phyloP scores from a whole-genome alignment of 2,797 vertebrate genomes.

The Prunella strophiata region DNA sequence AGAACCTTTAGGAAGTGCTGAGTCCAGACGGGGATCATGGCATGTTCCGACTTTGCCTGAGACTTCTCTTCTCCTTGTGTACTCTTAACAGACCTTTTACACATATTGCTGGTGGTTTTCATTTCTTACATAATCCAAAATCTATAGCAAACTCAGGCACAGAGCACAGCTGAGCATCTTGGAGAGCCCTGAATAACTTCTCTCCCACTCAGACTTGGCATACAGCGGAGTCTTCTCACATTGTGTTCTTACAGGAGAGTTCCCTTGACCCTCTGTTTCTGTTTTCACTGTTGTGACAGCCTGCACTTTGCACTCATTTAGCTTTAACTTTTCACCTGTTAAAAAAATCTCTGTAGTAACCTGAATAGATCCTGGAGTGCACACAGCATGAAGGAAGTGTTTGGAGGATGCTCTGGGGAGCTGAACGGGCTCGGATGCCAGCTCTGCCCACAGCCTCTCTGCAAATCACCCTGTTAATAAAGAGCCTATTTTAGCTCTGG shows the following conservation, averaged over 20 bases:
- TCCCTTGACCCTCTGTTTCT: conserved; percentile 12
- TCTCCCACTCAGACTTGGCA: conserved; percentile 29
- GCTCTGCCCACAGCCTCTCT: conserved; percentile 48
- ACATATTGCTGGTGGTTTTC: not conserved
- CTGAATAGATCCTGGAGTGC: not conserved
- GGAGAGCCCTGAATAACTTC: not conserved
- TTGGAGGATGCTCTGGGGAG: conserved; percentile 39
- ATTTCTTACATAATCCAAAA: not conserved
- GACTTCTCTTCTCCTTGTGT: not conserved
- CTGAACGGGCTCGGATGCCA: not conserved
- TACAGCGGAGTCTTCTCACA: not conserved
- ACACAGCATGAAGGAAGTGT: not conserved
- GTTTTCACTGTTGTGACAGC: not conserved
- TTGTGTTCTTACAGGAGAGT: not conserved
- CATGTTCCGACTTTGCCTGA: not conserved
- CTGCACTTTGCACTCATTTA: not conserved
- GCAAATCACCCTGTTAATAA: conserved; percentile 67
- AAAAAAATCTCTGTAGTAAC: not conserved
- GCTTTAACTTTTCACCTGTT: not conserved
- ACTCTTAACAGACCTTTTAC: not conserved
- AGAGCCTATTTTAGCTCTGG: conserved; percentile 55
- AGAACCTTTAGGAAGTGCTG: not conserved
- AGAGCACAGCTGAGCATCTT: not conserved
- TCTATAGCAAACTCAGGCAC: not conserved
- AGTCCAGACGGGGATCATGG: not conserved